These are phyloP conservation scores for Cataglyphis rosenhaueri DNA, from an alignment of 2,888 invertebrate genomes.

Conservation along the genomic window DNA sequence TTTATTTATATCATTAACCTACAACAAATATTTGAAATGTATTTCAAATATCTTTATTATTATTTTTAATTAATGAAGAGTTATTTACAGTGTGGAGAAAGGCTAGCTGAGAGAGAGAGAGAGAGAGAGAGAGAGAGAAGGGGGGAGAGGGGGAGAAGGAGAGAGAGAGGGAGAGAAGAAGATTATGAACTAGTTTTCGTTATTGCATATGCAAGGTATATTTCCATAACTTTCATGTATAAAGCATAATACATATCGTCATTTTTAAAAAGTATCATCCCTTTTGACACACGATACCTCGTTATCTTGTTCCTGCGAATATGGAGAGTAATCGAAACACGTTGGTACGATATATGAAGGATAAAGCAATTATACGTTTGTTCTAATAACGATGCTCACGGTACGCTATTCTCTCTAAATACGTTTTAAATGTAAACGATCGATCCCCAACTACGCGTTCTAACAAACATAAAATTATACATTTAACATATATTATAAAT, in stretches of 20 bases:
- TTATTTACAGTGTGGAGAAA: not conserved
- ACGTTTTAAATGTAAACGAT: slow-evolving; percentile 34
- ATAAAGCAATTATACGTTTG: slow-evolving; percentile 77
- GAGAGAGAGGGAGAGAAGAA: too few species aligned
- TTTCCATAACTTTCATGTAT: not conserved
- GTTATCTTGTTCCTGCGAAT: slow-evolving; percentile 31
- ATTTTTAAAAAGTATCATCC: slow-evolving; percentile 29
- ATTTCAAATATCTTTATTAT: not conserved
- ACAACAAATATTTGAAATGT: not conserved
- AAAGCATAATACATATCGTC: not conserved
- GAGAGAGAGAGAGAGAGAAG: too few species aligned
- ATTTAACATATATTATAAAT: not conserved
- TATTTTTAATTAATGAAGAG: not conserved
- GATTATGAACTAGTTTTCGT: not conserved
- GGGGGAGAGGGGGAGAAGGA: too few species aligned
- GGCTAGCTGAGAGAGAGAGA: not conserved
- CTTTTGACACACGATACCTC: slow-evolving; percentile 39
- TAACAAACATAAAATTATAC: slow-evolving; percentile 20
- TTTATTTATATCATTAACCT: slow-evolving; percentile 35
- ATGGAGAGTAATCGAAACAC: slow-evolving; percentile 68
- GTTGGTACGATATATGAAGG: slow-evolving; percentile 67
- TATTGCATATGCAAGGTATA: not conserved
- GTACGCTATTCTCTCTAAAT: slow-evolving; percentile 13
- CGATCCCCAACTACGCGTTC: not conserved
- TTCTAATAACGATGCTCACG: slow-evolving; percentile 72